Percentiles rank a stretch among this genome's conserved stretches.
phyloP scores from a whole-genome alignment of 2,113 vertebrate genomes.

The Cephalopholis sonnerati region DNA sequence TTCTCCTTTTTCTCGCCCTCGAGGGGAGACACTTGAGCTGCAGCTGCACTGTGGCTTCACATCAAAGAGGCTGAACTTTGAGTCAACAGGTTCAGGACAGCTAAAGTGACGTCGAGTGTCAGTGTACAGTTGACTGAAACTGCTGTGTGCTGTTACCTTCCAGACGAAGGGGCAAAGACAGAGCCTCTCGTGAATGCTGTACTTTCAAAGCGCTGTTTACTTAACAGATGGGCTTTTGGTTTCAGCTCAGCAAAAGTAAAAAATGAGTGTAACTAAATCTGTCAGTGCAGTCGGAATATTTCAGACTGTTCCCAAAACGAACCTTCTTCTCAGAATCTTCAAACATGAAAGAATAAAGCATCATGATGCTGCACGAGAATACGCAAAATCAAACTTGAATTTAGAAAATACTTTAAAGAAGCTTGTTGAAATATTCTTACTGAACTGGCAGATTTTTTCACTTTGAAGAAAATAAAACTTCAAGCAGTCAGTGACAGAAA shows the following conservation, averaged over 20 bases:
- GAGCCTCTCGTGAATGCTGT: not conserved
- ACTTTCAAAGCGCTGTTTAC: not conserved
- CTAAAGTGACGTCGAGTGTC: not conserved
- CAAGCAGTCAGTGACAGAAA: too few species aligned
- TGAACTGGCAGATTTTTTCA: not conserved
- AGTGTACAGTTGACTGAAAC: not conserved
- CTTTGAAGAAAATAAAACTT: not conserved
- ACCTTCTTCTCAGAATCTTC: not conserved
- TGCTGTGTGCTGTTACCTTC: not conserved
- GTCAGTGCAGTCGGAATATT: not conserved
- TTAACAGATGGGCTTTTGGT: not conserved
- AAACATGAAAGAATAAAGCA: not conserved
- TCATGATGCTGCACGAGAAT: not conserved
- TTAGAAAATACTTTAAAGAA: not conserved
- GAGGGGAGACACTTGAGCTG: slow-evolving; percentile 1
- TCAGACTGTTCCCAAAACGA: not conserved
- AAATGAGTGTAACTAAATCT: too few species aligned
- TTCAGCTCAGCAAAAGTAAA: not conserved
- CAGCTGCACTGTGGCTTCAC: slow-evolving; percentile 1
- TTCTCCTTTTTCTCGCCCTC: not conserved
- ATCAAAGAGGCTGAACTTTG: slow-evolving; percentile 13
- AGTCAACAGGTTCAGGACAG: slow-evolving; percentile 25
- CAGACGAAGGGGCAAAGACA: not conserved
- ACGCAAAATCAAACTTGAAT: not conserved
- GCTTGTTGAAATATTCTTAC: not conserved